Conservation (phyloP, 2,888 invertebrate species). For the Drosophila melanocephala region DNA sequence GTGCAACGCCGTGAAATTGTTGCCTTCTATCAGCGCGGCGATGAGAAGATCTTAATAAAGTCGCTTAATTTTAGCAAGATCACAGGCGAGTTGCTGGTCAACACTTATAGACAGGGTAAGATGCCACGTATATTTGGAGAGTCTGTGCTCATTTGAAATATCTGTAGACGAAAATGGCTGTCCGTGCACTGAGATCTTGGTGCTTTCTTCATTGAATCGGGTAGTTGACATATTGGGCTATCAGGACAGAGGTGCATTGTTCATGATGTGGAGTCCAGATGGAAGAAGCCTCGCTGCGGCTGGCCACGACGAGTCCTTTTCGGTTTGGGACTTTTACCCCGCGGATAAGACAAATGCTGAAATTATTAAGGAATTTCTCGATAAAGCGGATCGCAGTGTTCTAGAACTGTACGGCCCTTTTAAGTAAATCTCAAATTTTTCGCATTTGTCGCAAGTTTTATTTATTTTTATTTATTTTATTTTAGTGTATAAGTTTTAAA, state of each 20-base stretch:
- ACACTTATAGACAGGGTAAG: slow-evolving; percentile 73
- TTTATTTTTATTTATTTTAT: slow-evolving; percentile 1
- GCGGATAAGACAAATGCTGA: slow-evolving; percentile 21
- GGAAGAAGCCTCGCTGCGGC: slow-evolving; percentile 83
- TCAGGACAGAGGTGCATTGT: slow-evolving; percentile 79
- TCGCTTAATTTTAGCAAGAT: slow-evolving; percentile 84
- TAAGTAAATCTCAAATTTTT: slow-evolving; percentile 5
- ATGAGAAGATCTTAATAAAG: slow-evolving; percentile 76
- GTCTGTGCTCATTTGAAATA: background rate
- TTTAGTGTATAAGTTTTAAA: background rate
- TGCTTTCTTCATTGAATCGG: slow-evolving; percentile 83
- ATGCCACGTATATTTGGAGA: background rate
- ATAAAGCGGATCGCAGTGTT: slow-evolving; percentile 5
- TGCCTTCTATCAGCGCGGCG: slow-evolving; percentile 82
- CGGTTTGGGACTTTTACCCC: slow-evolving; percentile 85
- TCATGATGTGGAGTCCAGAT: slow-evolving; percentile 84
- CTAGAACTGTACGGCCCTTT: slow-evolving; percentile 22
- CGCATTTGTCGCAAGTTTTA: background rate
- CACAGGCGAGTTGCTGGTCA: slow-evolving; percentile 85
- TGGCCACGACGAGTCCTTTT: slow-evolving; percentile 85
- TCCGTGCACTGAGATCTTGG: slow-evolving; percentile 76
- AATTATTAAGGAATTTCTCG: background rate
- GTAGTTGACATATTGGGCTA: slow-evolving; percentile 82
- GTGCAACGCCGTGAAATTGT: slow-evolving; percentile 79
- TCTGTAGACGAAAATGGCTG: slow-evolving; percentile 61